Conservation (phyloP, 37 sponge, comb jelly and placozoan genomes). For the Haliclona indistincta region DNA sequence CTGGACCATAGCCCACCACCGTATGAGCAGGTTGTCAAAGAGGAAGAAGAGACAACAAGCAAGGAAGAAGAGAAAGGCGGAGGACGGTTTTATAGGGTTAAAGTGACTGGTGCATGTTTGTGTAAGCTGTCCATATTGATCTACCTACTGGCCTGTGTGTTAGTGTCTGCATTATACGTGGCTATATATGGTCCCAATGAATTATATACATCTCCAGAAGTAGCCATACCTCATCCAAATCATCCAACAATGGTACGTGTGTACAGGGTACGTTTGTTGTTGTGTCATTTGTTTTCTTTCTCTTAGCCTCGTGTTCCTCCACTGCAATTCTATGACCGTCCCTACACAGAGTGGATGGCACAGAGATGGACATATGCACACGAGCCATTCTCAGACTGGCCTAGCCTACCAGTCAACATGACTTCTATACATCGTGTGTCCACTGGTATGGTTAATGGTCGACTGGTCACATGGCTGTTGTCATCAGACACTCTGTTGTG, state of each 20-base stretch:
- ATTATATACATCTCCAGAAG: conserved; percentile 12
- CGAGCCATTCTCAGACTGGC: conserved; percentile 64
- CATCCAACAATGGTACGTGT: background rate
- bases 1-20: too few species aligned
- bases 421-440: conserved; percentile 45
- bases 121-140: conserved; percentile 51
- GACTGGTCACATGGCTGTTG: conserved; percentile 57
- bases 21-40: too few species aligned
- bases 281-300: background rate
- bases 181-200: conserved; percentile 58
- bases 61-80: too few species aligned
- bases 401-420: conserved; percentile 43
- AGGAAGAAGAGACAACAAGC: too few species aligned
- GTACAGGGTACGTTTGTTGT: background rate
- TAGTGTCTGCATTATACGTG: conserved; percentile 71
- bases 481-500: conserved; percentile 32
- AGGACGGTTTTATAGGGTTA: background rate
- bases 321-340: conserved; percentile 48
- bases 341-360: conserved; percentile 83
- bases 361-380: conserved; percentile 60
- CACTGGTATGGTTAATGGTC: conserved; percentile 14
- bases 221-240: background rate
- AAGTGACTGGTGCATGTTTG: conserved; percentile 33
- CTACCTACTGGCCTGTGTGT: conserved; percentile 63
- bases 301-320: background rate